Conservation (phyloP, 2,888 invertebrate species). For the Phasia obesa region DNA sequence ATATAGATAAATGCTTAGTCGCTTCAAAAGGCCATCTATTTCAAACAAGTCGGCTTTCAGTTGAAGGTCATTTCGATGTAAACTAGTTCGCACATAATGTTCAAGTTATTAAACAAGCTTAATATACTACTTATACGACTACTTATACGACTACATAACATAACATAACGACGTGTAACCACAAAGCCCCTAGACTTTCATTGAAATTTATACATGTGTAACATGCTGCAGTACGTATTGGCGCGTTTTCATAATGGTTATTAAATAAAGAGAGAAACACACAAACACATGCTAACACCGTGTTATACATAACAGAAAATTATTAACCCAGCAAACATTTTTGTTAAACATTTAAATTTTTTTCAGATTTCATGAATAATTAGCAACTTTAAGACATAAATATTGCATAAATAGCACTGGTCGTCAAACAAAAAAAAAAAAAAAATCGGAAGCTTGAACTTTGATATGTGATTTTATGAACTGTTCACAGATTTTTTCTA, state of each 20-base stretch:
- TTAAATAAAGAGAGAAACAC: too few relatives aligned
- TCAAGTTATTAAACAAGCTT: background rate
- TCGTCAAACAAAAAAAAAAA: too few relatives aligned
- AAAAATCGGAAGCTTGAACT: too few relatives aligned
- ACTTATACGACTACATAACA: too few relatives aligned
- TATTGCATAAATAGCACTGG: too few relatives aligned
- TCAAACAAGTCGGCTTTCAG: background rate
- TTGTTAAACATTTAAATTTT: too few relatives aligned
- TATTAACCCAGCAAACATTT: background rate
- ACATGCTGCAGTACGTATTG: slow-evolving; percentile 11
- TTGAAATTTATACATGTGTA: slow-evolving; percentile 53
- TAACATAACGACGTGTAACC: background rate
- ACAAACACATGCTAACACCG: background rate
- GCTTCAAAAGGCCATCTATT: background rate
- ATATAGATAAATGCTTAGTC: too few relatives aligned
- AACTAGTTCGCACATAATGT: background rate
- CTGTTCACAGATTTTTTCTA: too few relatives aligned
- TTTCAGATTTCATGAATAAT: too few relatives aligned
- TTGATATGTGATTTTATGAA: too few relatives aligned
- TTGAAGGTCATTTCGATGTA: background rate
- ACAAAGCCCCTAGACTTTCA: slow-evolving; percentile 44
- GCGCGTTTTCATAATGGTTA: too few relatives aligned
- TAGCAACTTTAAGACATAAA: too few relatives aligned
- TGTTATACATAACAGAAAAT: background rate
- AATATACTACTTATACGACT: background rate